phyloP scores from a whole-genome alignment of 2,113 vertebrate genomes.

The Pachycephala philippinensis region DNA sequence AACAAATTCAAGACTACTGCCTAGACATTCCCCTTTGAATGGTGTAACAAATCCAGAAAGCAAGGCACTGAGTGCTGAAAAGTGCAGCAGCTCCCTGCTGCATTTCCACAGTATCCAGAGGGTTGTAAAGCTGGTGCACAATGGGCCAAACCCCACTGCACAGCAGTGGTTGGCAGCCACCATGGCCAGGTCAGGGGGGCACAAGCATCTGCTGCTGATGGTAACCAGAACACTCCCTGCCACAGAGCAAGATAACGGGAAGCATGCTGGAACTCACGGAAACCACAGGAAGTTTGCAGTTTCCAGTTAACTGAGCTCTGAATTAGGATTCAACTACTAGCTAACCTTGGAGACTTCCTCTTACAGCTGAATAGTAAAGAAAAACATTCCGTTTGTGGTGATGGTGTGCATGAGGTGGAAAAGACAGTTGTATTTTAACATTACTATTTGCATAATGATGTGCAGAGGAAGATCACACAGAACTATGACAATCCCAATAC shows the following conservation, averaged over 20 bases:
- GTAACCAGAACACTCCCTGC: background rate
- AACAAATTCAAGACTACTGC: background rate
- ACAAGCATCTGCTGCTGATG: background rate
- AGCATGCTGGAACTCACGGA: background rate
- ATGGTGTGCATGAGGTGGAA: background rate
- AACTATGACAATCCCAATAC: background rate
- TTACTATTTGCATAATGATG: background rate
- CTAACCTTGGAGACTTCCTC: background rate
- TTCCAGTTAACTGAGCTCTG: background rate
- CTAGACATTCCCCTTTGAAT: background rate
- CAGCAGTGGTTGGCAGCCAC: background rate
- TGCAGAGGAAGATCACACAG: background rate
- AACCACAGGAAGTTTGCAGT: background rate
- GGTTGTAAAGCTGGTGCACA: background rate
- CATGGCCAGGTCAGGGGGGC: rapidly evolving
- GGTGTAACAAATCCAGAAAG: background rate
- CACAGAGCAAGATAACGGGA: background rate
- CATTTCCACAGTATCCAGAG: background rate
- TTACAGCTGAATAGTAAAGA: background rate
- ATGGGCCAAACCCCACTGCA: background rate
- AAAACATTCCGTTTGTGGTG: background rate
- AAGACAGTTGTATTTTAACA: background rate
- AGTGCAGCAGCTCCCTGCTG: background rate
- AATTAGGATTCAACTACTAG: background rate
- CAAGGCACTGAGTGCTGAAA: background rate